These are phyloP conservation scores for Leucoma salicis DNA, from an alignment of 2,888 invertebrate species.

Conservation along the genomic window DNA sequence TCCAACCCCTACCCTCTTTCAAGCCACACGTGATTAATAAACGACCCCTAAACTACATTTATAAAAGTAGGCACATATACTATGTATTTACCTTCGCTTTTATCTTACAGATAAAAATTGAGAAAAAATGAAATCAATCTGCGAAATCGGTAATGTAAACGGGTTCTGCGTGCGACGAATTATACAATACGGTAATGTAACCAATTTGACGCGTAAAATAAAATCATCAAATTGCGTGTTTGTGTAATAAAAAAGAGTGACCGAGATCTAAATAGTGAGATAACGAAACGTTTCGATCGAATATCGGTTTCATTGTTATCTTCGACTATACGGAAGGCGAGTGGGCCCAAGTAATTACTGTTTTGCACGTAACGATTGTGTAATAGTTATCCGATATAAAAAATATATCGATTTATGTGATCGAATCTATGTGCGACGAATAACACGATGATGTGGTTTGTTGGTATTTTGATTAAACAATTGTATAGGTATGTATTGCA, in stretches of 20 bases:
- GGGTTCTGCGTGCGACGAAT: constrained; percentile 9
- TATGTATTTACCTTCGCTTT: too few relatives aligned
- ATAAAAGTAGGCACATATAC: too few relatives aligned
- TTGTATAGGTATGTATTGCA: constrained; percentile 21
- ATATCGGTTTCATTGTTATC: constrained; percentile 71
- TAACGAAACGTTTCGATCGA: constrained; percentile 61
- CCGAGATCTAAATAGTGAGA: constrained; percentile 64
- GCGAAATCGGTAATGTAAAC: constrained; percentile 2
- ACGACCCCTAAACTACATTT: too few relatives aligned
- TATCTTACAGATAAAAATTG: background rate
- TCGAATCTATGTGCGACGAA: constrained; percentile 30
- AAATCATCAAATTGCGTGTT: constrained; percentile 65
- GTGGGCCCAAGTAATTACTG: constrained; percentile 60
- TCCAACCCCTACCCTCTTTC: too few relatives aligned
- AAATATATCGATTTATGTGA: constrained; percentile 45
- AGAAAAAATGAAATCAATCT: background rate
- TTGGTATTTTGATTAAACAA: constrained; percentile 35
- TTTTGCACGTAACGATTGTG: constrained; percentile 71
- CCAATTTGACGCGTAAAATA: constrained; percentile 37
- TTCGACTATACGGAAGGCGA: constrained; percentile 71
- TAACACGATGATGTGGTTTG: constrained; percentile 33
- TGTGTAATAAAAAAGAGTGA: constrained; percentile 64
- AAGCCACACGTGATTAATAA: too few relatives aligned
- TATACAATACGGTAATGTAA: constrained; percentile 22
- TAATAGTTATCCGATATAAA: constrained; percentile 55